A percentile compares a stretch with the other conserved stretches of the same genome.
These are phyloP conservation scores for Siderastrea radians DNA, from an alignment of 92 coral and sea anemone species.

Conservation along the genomic window DNA sequence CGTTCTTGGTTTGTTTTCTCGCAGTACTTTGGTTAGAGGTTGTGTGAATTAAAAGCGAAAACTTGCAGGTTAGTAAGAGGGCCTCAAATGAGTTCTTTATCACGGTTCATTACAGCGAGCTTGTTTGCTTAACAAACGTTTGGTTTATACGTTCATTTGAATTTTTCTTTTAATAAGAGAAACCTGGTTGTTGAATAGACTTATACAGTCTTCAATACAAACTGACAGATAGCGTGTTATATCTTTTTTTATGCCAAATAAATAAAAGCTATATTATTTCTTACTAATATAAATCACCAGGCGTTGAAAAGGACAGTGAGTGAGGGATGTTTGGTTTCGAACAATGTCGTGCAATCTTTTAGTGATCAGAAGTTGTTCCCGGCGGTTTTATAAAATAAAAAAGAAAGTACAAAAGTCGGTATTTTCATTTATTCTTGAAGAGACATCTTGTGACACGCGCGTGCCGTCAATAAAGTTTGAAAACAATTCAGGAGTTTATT, in stretches of 20 bases:
- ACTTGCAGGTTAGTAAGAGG: background rate
- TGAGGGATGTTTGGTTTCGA: background rate
- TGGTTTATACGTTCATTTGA: constrained; percentile 7
- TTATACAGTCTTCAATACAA: background rate
- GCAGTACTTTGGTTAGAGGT: background rate
- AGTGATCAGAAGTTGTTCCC: background rate
- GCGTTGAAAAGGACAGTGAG: background rate
- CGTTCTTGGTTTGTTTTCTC: background rate
- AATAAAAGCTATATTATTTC: constrained; percentile 17
- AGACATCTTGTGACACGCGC: background rate
- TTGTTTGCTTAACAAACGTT: constrained; percentile 36
- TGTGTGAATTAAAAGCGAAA: background rate
- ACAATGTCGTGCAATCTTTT: background rate
- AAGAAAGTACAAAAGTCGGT: background rate
- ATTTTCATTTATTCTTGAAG: background rate
- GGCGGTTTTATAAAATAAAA: no score
- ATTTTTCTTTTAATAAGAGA: background rate
- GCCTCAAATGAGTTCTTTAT: background rate
- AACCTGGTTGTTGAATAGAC: background rate
- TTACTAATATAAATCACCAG: constrained; percentile 21
- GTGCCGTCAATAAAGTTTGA: background rate
- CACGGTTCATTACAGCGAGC: constrained; percentile 2
- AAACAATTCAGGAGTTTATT: background rate
- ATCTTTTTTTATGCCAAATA: background rate
- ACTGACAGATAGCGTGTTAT: constrained; percentile 9